Evolutionary conservation across 2,113 vertebrate species (phyloP).

Genomic region (Mus pahari): DNA sequence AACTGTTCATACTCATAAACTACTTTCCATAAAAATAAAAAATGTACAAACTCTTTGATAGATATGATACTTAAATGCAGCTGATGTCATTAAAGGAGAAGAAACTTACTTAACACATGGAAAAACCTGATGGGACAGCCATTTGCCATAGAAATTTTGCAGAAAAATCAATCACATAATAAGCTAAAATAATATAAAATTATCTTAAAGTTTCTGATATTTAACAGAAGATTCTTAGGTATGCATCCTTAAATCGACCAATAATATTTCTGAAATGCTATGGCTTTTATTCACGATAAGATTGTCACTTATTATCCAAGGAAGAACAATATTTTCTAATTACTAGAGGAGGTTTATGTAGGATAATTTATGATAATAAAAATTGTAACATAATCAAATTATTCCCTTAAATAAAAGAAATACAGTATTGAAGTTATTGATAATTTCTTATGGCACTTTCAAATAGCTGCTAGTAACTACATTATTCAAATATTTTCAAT

Average conservation of each 20-base stretch:
- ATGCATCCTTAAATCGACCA: not conserved
- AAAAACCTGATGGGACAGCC: not conserved
- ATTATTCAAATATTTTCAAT: not conserved
- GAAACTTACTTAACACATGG: not conserved
- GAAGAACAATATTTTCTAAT: not conserved
- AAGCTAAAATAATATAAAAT: not conserved
- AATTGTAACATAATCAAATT: not conserved
- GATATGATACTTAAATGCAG: not conserved
- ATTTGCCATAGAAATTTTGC: not conserved
- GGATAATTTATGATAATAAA: not conserved
- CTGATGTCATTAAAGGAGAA: not conserved
- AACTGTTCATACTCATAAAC: not conserved
- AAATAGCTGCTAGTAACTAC: not conserved
- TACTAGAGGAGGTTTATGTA: not conserved
- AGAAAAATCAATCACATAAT: not conserved
- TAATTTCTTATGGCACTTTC: not conserved
- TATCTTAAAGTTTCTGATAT: not conserved
- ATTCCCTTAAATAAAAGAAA: not conserved
- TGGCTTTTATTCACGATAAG: not conserved
- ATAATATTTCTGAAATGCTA: not conserved
- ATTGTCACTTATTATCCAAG: not conserved
- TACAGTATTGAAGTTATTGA: not conserved
- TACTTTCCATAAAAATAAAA: not conserved
- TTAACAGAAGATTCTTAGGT: not conserved
- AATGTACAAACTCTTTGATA: not conserved